Percentiles rank a stretch among this genome's conserved stretches.
phyloP scores from a whole-genome alignment of 2,888 invertebrate genomes.

The Blastobasis adustella region DNA sequence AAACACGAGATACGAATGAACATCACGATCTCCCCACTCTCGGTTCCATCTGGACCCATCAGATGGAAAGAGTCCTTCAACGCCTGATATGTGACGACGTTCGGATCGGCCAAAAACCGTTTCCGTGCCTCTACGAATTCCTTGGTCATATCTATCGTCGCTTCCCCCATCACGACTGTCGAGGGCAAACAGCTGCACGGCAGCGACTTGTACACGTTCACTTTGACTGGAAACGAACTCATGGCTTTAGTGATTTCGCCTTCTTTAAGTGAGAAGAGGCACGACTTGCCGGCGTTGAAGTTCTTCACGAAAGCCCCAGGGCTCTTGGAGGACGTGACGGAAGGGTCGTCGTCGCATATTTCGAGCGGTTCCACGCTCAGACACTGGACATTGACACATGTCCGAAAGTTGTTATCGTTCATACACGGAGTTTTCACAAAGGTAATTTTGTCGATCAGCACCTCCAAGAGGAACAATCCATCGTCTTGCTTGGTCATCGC shows the following conservation, averaged over 20 bases:
- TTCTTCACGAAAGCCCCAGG: slow-evolving; percentile 57
- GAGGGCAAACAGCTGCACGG: slow-evolving; percentile 78
- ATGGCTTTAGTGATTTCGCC: slow-evolving; percentile 67
- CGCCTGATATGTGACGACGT: slow-evolving; percentile 68
- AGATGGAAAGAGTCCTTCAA: slow-evolving; percentile 77
- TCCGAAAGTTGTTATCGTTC: slow-evolving; percentile 65
- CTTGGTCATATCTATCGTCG: slow-evolving; percentile 75
- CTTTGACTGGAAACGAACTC: slow-evolving; percentile 70
- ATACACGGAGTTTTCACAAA: slow-evolving; percentile 58
- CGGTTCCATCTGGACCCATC: slow-evolving; percentile 55
- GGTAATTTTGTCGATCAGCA: slow-evolving; percentile 72
- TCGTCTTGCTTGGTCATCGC: slow-evolving; percentile 64
- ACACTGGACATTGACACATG: slow-evolving; percentile 77
- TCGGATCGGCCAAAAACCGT: slow-evolving; percentile 59
- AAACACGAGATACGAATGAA: slow-evolving; percentile 80
- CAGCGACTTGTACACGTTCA: slow-evolving; percentile 75
- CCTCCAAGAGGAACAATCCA: slow-evolving; percentile 78
- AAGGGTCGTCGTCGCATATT: slow-evolving; percentile 76
- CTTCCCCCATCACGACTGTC: slow-evolving; percentile 75
- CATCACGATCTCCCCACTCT: slow-evolving; percentile 75
- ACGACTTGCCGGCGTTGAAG: slow-evolving; percentile 79
- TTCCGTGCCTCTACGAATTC: slow-evolving; percentile 75
- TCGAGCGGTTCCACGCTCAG: slow-evolving; percentile 73
- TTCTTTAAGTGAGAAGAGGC: slow-evolving; percentile 78
- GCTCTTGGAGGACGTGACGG: slow-evolving; percentile 44